Evolutionary conservation across 2,888 invertebrate species (phyloP).

Genomic region (Mallateleia sp.): DNA sequence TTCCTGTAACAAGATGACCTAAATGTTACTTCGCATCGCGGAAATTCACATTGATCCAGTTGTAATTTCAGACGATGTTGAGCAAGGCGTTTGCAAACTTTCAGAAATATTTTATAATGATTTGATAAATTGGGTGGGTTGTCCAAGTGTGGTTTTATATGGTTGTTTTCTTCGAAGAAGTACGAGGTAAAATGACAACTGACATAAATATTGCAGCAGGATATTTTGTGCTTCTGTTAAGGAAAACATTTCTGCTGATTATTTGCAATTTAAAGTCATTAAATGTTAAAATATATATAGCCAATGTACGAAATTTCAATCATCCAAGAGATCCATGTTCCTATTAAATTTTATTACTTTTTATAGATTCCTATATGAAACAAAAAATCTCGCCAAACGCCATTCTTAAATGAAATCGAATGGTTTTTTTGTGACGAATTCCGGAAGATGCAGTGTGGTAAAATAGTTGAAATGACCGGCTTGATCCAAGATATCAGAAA

Average conservation of each 20-base stretch:
- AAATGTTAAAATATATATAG: too few relatives aligned
- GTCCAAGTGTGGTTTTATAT: not conserved
- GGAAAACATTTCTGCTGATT: too few relatives aligned
- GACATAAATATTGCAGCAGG: not conserved
- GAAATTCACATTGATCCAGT: slow-evolving; percentile 22
- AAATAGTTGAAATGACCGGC: slow-evolving; percentile 38
- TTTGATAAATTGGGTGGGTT: slow-evolving; percentile 9
- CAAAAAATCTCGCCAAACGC: slow-evolving; percentile 3
- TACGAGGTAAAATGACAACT: not conserved
- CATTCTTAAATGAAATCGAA: slow-evolving; percentile 1
- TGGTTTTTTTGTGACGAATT: not conserved
- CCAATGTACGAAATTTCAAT: too few relatives aligned
- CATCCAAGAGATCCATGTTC: not conserved
- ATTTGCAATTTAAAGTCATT: too few relatives aligned
- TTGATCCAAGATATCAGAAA: slow-evolving; percentile 44
- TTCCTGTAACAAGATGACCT: slow-evolving; percentile 47
- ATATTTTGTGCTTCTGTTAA: not conserved
- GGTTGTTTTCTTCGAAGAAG: not conserved
- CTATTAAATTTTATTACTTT: not conserved
- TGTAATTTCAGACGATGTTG: slow-evolving; percentile 32
- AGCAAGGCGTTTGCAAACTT: slow-evolving; percentile 18
- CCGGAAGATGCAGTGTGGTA: slow-evolving; percentile 22
- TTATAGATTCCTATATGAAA: not conserved
- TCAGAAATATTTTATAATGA: slow-evolving; percentile 11
- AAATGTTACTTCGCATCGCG: slow-evolving; percentile 38